Conservation (phyloP, 2,888 invertebrate species). For the Clistopyga incitator region DNA sequence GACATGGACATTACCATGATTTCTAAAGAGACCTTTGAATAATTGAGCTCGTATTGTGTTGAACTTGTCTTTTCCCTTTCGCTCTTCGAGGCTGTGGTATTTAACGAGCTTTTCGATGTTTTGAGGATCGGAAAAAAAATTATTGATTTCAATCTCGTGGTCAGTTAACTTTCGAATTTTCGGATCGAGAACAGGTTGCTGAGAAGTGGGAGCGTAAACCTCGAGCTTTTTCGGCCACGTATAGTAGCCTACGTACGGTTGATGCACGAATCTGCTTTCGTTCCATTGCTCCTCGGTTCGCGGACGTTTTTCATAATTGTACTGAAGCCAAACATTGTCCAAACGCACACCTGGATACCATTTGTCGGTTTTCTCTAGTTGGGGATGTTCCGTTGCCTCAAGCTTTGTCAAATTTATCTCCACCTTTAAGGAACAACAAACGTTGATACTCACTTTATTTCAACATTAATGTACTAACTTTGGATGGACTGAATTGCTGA, state of each 20-base stretch:
- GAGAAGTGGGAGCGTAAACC: slow-evolving; percentile 88
- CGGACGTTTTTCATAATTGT: slow-evolving; percentile 87
- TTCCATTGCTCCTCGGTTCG: slow-evolving; percentile 91
- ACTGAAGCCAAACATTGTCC: slow-evolving; percentile 92
- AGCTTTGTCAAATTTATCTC: slow-evolving; percentile 69
- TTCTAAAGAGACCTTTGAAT: slow-evolving; percentile 92
- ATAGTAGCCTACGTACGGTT: slow-evolving; percentile 86
- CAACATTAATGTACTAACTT: background rate
- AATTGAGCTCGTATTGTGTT: slow-evolving; percentile 88
- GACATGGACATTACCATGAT: slow-evolving; percentile 89
- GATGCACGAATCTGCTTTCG: slow-evolving; percentile 89
- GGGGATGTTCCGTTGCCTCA: slow-evolving; percentile 42
- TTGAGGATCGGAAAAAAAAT: slow-evolving; percentile 88
- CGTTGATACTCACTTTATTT: background rate
- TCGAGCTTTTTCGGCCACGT: slow-evolving; percentile 86
- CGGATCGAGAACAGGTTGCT: slow-evolving; percentile 88
- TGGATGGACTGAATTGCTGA: too few relatives aligned
- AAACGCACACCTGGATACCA: slow-evolving; percentile 86
- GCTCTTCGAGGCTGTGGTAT: slow-evolving; percentile 93
- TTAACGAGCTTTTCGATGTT: slow-evolving; percentile 90
- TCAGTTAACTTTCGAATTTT: slow-evolving; percentile 86
- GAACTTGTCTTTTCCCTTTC: slow-evolving; percentile 94
- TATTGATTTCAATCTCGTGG: slow-evolving; percentile 88
- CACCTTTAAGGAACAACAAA: slow-evolving; percentile 68
- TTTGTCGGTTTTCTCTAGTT: slow-evolving; percentile 41